These are phyloP conservation scores for Carduelis carduelis DNA, from an alignment of 2,797 vertebrate genomes.

Conservation along the genomic window DNA sequence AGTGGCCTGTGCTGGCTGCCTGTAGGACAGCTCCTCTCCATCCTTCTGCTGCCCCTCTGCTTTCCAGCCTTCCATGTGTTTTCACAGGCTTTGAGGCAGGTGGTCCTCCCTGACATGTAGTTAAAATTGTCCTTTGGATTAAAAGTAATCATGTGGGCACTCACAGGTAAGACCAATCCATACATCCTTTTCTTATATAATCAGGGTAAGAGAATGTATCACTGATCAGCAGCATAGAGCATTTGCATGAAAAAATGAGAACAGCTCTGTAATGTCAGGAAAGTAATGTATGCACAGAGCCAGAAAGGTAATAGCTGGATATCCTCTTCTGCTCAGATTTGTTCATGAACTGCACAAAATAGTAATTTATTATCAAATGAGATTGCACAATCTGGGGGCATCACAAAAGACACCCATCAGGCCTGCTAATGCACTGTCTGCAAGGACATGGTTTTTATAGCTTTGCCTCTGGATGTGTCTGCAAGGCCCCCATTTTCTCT, in stretches of 20 bases:
- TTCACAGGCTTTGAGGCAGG: not conserved
- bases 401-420: not conserved
- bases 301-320: not conserved
- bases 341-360: not conserved
- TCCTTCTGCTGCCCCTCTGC: not conserved
- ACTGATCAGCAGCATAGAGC: not conserved
- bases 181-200: not conserved
- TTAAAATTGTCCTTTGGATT: not conserved
- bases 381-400: not conserved
- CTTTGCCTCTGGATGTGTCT: not conserved
- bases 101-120: not conserved
- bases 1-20: not conserved
- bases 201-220: not conserved
- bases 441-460: not conserved
- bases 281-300: not conserved
- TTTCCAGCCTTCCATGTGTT: rapidly evolving
- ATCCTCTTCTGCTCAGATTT: not conserved
- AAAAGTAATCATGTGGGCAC: not conserved
- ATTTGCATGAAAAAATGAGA: constrained; percentile 7
- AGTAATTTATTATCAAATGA: not conserved
- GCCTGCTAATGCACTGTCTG: not conserved
- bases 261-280: not conserved
- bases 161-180: not conserved
- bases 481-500: not conserved
- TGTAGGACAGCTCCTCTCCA: not conserved